Evolutionary conservation across 2,113 vertebrate genomes (phyloP), one percentile per base, ranked within the genome.

Genomic region (Oreochromis spilurus): DNA sequence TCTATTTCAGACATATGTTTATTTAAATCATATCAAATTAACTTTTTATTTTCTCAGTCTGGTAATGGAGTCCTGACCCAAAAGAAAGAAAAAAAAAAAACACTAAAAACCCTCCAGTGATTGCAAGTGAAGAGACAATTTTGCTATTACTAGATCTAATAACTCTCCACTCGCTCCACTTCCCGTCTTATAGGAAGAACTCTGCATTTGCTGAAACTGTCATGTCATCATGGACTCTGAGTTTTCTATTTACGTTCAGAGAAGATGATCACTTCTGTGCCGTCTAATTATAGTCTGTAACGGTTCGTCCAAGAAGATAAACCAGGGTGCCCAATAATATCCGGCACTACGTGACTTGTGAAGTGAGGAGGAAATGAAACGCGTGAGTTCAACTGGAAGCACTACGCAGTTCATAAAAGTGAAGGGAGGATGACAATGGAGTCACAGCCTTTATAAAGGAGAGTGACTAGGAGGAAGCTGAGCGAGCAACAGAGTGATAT

Each of bases 231-330:
- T 29, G 78, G 43, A 85, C 79, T 83, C 70, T 53, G 55, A 70
- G 17, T 52, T 57, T 87, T 87, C 84, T 89, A 84, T 90, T 89
- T 86, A 52, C 45, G 19, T 79, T 67, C 48, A 75, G 83, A 79
- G 55, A 65, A 58, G 54, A 92, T 62, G 58, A 91, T 86, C 87
- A 89, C 65, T 34, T 57, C 40, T 55, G 4, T 65, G 54, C 14
- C 43, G 26, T 82, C 65, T 54, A 94, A 92, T 90, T 89, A 87
- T 24, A 80, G 84, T 72, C 58, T 83, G 86, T 87, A 90, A 84
- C 60, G 65, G 62, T 72, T 90, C 78, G 85, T 72, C 29, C 26
- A 52, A 40, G 81, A 65, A 82, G 55, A 87, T 83, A 53, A 81
- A 84, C 82, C 75, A 52, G 45, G 26, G 81, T 55, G 53, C 77